These are phyloP conservation scores for Sinocyclocheilus grahami DNA, from an alignment of 2,113 vertebrate species.

Conservation along the genomic window DNA sequence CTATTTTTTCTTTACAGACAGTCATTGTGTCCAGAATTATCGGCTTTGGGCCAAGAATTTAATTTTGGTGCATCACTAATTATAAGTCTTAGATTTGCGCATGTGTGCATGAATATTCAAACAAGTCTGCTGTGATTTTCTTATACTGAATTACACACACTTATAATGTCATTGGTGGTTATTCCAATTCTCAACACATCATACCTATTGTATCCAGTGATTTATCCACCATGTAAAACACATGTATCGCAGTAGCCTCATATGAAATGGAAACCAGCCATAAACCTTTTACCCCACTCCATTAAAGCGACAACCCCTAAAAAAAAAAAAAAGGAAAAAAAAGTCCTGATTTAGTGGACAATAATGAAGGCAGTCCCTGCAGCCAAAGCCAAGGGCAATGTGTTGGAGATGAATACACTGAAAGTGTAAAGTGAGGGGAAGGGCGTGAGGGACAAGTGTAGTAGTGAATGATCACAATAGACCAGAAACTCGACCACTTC, in stretches of 20 bases:
- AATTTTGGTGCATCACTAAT: neutral
- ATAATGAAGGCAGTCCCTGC: slow-evolving; percentile 22
- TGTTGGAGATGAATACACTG: slow-evolving; percentile 17
- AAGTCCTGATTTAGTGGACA: slow-evolving; percentile 7
- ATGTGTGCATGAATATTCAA: slow-evolving; percentile 6
- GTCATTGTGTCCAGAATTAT: neutral
- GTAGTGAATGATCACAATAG: slow-evolving; percentile 42
- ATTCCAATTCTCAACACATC: neutral
- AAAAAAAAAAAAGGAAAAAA: neutral
- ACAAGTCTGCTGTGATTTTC: neutral
- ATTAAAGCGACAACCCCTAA: neutral
- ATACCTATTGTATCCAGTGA: neutral
- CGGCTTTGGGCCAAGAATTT: neutral
- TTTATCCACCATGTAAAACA: neutral
- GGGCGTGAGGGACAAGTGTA: slow-evolving; percentile 30
- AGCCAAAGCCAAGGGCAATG: neutral
- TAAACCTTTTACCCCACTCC: slow-evolving; percentile 9
- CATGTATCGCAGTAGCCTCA: neutral
- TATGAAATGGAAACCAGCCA: neutral
- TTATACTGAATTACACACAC: neutral
- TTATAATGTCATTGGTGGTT: neutral
- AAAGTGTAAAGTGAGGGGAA: slow-evolving; percentile 24
- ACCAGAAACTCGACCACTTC: slow-evolving; percentile 7
- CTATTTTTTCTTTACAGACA: neutral
- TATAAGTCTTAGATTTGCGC: neutral